Base-by-base conservation (phyloP, 2,113 vertebrate species). In the Excalfactoria chinensis region DNA sequence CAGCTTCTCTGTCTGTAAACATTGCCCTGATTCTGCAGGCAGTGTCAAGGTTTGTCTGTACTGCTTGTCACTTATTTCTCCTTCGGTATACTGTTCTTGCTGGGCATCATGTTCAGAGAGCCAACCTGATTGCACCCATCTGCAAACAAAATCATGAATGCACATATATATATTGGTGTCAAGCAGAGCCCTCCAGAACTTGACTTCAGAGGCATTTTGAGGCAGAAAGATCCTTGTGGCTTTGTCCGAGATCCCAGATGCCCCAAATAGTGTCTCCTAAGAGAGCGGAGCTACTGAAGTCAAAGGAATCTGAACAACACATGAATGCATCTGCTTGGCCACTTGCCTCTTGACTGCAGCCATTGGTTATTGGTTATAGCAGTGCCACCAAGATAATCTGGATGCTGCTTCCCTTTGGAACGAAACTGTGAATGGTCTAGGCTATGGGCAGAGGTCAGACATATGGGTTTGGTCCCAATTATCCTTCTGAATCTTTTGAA, bases 401-500 rank as follows among this genome's bases (percentile, higher is more conserved):
- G 77, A 62, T 76, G 20, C 55, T 84, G 34, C 78, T 84, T 93
- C 22, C 30, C 34, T 82, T 79, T 79, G 1, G 0, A 92, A 96
- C 83, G 73, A 55, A 87, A 20, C 44, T 90, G 77, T 85, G 40
- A 87, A 55, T 13, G 35, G 70, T 67, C 59, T 72, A 76, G 69
- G 48, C 64, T 93, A 46, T 63, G 94, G 86, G 86, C 81, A 92
- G 46, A 70, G 70, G 90, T 94, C 93, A 96, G 70, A 46, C 63
- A 62, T 74, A 53, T 82, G 68, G 28, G 43, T 82, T 91, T 94
- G 93, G 74, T 85, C 84, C 85, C 84, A 92, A 71, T 95, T 95
- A 67, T 63, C 46, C 53, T 70, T 73, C 89, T 75, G 49, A 78
- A 86, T 91, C 73, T 88, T 86, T 90, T 87, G 84, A 43, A 35